A percentile compares a stretch with the other conserved stretches of the same genome.
These are phyloP conservation scores for Cardiocondyla obscurior DNA, from an alignment of 1,140 invertebrate species.

Conservation along the genomic window DNA sequence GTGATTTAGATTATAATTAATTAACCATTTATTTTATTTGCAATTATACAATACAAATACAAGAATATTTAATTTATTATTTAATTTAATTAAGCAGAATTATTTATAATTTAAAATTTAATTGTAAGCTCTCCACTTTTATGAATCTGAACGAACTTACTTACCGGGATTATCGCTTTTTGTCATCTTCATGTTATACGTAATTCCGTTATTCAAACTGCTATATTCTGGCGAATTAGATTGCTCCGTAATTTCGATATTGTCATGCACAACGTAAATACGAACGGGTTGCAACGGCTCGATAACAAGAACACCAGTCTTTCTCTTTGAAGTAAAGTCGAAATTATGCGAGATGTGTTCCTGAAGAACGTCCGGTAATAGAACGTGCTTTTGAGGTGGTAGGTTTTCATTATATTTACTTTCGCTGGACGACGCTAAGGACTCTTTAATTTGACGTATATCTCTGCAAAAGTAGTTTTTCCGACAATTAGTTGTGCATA, in stretches of 20 bases:
- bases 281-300: conserved; percentile 87
- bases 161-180: conserved; percentile 85
- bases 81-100: not conserved
- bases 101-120: not conserved
- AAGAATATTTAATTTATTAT: not conserved
- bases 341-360: conserved; percentile 85
- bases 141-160: not conserved
- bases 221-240: conserved; percentile 86
- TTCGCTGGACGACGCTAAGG: conserved; percentile 72
- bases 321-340: conserved; percentile 79
- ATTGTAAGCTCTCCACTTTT: too few species aligned
- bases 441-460: conserved; percentile 73
- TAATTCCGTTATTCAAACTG: conserved; percentile 85
- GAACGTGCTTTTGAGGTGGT: conserved; percentile 85
- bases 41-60: too few species aligned
- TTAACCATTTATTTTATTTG: too few species aligned
- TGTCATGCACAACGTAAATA: conserved; percentile 89
- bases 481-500: not conserved
- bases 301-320: conserved; percentile 68
- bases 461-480: conserved; percentile 76
- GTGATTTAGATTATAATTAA: too few species aligned
- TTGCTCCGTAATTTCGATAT: conserved; percentile 88
- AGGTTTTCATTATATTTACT: conserved; percentile 81
- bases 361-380: conserved; percentile 87
- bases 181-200: conserved; percentile 88